Evolutionary conservation across 2,797 vertebrate species (phyloP).

Genomic region (Ambastaia sidthimunki): DNA sequence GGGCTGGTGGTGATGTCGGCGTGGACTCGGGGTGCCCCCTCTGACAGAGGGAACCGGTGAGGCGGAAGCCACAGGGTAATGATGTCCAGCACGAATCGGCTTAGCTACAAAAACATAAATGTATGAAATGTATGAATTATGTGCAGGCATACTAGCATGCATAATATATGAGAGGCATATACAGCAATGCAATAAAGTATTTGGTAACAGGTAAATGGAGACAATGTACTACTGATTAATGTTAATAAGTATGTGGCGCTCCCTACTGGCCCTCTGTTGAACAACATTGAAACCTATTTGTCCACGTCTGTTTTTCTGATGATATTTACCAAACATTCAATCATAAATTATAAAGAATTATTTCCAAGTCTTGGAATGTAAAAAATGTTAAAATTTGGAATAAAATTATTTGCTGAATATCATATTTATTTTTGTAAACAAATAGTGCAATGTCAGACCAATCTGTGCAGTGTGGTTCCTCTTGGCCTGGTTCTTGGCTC

Average conservation of each 20-base stretch:
- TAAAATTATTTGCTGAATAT: not conserved
- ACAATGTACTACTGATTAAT: not conserved
- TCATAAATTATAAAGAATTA: not conserved
- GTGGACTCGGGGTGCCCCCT: slow-evolving; percentile 77
- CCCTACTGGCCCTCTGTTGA: slow-evolving; percentile 29
- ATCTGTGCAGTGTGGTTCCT: slow-evolving; percentile 90
- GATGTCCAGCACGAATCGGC: slow-evolving; percentile 93
- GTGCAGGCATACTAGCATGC: not conserved
- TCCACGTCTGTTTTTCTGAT: not conserved
- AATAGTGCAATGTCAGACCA: slow-evolving; percentile 72
- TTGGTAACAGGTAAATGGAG: not conserved
- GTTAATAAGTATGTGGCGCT: slow-evolving; percentile 22
- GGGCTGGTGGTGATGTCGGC: slow-evolving; percentile 69
- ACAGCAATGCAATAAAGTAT: not conserved
- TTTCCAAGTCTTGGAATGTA: no score
- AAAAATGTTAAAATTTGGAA: not conserved
- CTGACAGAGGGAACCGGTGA: slow-evolving; percentile 79
- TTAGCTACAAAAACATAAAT: slow-evolving; percentile 79
- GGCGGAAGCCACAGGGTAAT: slow-evolving; percentile 78
- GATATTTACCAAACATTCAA: not conserved
- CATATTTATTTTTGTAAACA: no score
- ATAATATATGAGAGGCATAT: not conserved
- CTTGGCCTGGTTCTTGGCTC: slow-evolving; percentile 87
- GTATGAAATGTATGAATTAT: no score
- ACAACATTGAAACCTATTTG: not conserved